Percentiles rank a stretch among this genome's conserved stretches.
phyloP scores from a whole-genome alignment of 2,113 vertebrate species.

The Pseudopipra pipra region DNA sequence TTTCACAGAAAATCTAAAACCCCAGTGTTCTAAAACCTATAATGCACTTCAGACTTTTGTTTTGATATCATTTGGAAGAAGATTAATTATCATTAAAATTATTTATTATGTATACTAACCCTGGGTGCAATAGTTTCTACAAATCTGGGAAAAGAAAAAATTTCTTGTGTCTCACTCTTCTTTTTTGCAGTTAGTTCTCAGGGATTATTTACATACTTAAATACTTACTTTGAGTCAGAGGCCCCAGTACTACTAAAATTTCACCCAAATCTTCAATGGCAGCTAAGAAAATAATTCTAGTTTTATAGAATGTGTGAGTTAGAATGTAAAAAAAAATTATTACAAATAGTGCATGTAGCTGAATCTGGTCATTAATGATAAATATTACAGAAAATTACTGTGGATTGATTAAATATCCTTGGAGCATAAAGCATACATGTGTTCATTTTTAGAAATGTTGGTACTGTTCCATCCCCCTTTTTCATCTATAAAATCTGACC shows the following conservation, averaged over 20 bases:
- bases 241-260: not conserved
- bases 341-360: not conserved
- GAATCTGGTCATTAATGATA: slow-evolving; percentile 23
- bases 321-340: not conserved
- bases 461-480: slow-evolving; percentile 27
- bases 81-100: slow-evolving; percentile 3
- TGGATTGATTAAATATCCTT: slow-evolving; percentile 28
- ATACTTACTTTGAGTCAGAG: not conserved
- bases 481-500: slow-evolving; percentile 71
- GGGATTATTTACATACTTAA: not conserved
- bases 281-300: not conserved
- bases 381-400: not conserved
- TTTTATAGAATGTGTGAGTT: not conserved
- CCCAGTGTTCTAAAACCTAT: not conserved
- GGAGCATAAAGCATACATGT: slow-evolving; percentile 13
- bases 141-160: not conserved
- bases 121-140: not conserved
- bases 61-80: not conserved
- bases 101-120: not conserved
- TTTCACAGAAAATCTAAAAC: not conserved
- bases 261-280: not conserved
- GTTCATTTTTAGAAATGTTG: slow-evolving; percentile 65
- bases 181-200: not conserved
- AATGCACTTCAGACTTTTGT: not conserved
- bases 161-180: not conserved